Base-by-base conservation (phyloP, 2,113 vertebrate species). In the Elephas maximus region DNA sequence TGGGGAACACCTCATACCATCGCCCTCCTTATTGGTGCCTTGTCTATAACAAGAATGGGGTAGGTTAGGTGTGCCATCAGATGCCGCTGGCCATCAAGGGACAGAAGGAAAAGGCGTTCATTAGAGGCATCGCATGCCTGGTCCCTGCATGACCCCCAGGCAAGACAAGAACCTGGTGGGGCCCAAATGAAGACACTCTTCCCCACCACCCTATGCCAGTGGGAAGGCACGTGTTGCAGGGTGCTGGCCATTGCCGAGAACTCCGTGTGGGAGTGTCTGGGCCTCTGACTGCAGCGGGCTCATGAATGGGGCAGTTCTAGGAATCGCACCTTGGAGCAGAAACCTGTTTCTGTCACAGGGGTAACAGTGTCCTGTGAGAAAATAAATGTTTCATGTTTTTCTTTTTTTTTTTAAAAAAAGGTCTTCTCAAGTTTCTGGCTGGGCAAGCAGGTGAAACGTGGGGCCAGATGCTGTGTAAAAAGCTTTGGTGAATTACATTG, bases 91-190 rank as follows among this genome's bases (percentile, higher is more conserved):
- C 99, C 94, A 99, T 99, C 91, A 99, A 99, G 98, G 99, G 99
- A 90, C 99, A 99, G 97, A 99, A 99, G 98, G 99, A 99, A 97
- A 99, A 99, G 94, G 99, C 98, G 0, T 93, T 99, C 62, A 99
- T 99, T 60, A 99, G 30, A 99, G 99, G 60, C 99, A 99, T 30
- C 99, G 98, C 97, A 99, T 99, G 99, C 99, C 99, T 0, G 99
- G 98, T 44, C 81, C 98, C 0, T 24, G 90, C 51, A 99, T 99
- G 99, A 99, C 88, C 0, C 98, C 99, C 33, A 99, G 98, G 30
- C 99, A 99, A 97, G 99, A 99, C 53, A 99, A 99, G 33, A 99
- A 99, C 95, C 99, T 99, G 0, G 79, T 98, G 28, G 99, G 99
- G 62, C 99, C 44, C 98, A 99, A 94, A 99, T 99, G 95, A 99